A percentile compares a stretch with the other conserved stretches of the same genome.
phyloP scores from a whole-genome alignment of 2,797 vertebrate species.

The Microcaecilia unicolor region DNA sequence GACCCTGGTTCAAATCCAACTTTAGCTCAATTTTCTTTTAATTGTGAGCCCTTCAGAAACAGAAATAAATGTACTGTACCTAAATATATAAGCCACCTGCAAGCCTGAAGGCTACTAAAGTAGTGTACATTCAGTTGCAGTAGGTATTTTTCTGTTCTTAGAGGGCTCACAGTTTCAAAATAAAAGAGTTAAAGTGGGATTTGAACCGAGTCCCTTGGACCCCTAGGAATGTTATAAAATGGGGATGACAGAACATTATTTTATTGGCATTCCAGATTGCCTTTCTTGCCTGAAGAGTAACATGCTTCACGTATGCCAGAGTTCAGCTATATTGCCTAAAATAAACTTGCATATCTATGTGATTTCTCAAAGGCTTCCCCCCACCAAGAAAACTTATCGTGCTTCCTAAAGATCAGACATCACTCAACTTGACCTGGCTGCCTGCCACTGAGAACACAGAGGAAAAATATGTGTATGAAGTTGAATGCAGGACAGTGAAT shows the following conservation, averaged over 20 bases:
- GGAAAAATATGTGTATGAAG: slow-evolving; percentile 60
- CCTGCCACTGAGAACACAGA: slow-evolving; percentile 45
- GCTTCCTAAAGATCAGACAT: slow-evolving; percentile 57
- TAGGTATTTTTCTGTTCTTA: too few relatives aligned
- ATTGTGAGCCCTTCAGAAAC: too few relatives aligned
- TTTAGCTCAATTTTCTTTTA: too few relatives aligned
- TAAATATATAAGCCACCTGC: too few relatives aligned
- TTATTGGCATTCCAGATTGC: not conserved
- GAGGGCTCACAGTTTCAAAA: too few relatives aligned
- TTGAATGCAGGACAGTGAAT: slow-evolving; percentile 49
- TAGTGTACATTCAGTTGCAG: too few relatives aligned
- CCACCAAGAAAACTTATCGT: slow-evolving; percentile 62
- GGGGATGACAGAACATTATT: not conserved
- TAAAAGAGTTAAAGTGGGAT: too few relatives aligned
- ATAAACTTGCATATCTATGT: slow-evolving; percentile 23
- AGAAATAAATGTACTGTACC: too few relatives aligned
- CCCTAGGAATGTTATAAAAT: too few relatives aligned
- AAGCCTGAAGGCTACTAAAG: too few relatives aligned
- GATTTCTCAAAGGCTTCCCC: slow-evolving; percentile 56
- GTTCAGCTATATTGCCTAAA: not conserved
- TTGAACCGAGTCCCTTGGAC: too few relatives aligned
- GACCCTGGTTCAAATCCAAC: too few relatives aligned
- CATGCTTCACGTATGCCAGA: not conserved
- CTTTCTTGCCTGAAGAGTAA: not conserved
- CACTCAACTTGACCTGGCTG: slow-evolving; percentile 68